phyloP scores from a whole-genome alignment of 2,113 vertebrate species.

The Tupaia chinensis region DNA sequence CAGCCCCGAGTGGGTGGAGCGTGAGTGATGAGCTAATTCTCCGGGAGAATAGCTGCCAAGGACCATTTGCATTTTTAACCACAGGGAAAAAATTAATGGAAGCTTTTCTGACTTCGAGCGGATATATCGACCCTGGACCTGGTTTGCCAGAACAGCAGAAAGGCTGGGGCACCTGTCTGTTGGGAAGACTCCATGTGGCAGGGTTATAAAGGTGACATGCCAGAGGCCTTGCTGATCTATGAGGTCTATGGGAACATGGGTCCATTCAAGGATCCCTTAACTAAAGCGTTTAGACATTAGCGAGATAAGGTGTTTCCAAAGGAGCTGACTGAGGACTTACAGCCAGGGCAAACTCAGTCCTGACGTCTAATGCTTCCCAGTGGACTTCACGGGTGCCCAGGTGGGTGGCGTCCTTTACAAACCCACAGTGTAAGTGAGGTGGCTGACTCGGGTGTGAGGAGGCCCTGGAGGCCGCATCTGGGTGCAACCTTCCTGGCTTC shows the following conservation, averaged over 20 bases:
- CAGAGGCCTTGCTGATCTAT: not conserved
- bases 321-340: not conserved
- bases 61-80: conserved; percentile 59
- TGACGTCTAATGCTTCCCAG: not conserved
- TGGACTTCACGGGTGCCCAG: no score
- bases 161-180: not conserved
- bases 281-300: not conserved
- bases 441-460: rapidly evolving
- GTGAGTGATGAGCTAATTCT: not conserved
- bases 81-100: conserved; percentile 24
- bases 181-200: not conserved
- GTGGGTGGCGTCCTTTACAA: not conserved
- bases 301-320: not conserved
- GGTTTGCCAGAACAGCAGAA: not conserved
- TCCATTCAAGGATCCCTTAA: not conserved
- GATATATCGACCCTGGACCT: not conserved
- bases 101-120: not conserved
- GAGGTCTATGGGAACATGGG: not conserved
- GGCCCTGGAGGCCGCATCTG: not conserved
- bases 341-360: not conserved
- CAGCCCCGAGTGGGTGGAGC: not conserved
- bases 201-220: not conserved
- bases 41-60: not conserved
- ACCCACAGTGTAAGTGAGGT: not conserved
- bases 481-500: not conserved